These are phyloP conservation scores for Sipha maydis DNA, from an alignment of 2,888 invertebrate species.

Conservation along the genomic window DNA sequence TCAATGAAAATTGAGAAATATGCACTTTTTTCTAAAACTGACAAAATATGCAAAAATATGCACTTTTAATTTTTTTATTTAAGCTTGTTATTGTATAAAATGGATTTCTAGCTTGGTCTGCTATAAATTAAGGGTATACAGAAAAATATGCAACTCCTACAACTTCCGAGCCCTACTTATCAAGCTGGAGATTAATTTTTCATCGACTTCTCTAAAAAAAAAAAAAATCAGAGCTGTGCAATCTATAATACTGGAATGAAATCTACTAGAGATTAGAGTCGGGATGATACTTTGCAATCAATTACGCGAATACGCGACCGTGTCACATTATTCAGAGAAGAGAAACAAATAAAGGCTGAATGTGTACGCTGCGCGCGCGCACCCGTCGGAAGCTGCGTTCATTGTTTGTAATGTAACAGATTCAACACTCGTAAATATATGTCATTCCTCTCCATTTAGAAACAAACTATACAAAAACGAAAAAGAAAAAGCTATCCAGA, in stretches of 20 bases:
- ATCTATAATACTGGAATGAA: not conserved
- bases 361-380: not conserved
- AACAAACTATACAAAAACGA: not conserved
- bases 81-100: too few relatives aligned
- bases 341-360: not conserved
- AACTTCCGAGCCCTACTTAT: too few relatives aligned
- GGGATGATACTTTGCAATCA: not conserved
- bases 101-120: too few relatives aligned
- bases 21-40: too few relatives aligned
- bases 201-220: not conserved
- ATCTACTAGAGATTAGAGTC: not conserved
- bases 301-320: not conserved
- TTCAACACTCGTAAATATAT: slow-evolving; percentile 20
- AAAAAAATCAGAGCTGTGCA: not conserved
- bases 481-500: not conserved
- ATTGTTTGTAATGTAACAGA: slow-evolving; percentile 22
- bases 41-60: too few relatives aligned
- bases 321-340: not conserved
- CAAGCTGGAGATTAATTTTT: too few relatives aligned
- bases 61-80: too few relatives aligned
- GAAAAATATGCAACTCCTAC: too few relatives aligned
- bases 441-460: not conserved
- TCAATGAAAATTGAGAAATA: too few relatives aligned
- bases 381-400: slow-evolving; percentile 6
- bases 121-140: too few relatives aligned